Base-by-base conservation (phyloP, 2,797 vertebrate species). In the Girardinus metallicus region DNA sequence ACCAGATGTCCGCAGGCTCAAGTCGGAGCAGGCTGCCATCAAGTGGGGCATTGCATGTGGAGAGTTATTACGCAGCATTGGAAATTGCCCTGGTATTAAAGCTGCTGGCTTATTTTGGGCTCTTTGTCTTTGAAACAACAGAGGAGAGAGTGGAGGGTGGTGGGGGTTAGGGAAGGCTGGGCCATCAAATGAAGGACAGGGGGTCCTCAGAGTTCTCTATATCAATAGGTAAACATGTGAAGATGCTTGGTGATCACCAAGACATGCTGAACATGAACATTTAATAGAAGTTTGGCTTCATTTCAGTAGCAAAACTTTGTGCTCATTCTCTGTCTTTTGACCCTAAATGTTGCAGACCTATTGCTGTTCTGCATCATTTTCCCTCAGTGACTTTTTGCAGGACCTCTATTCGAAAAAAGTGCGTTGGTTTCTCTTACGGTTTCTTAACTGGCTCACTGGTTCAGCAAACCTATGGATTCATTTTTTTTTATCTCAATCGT, bases 1-100 rank as follows among this genome's bases (percentile, higher is more conserved):
- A 92, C 92, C 91, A 95, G 92, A 94, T 93, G 93, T 94, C 87
- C 75, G 74, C 64, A 82, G 83, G 86, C 64, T 83, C 43, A n/a
- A 76, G 74, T 68, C 21, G 44, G 76, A 83, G 79, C 46, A 47
- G 79, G 72, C 60, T 36, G 68, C 77, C 84, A 81, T 88, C 70
- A 49, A 84, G 85, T 82, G 51, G 85, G 81, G 77, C 78, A 86
- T 47, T 83, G 78, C 72, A 76, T 83, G 29, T 41, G 57, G 11
- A 68, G 16, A 88, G 91, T 88, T 89, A 93, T 88, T 87, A 79
- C 80, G 74, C 75, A 75, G 80, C 86, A 89, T 87, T 87, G 85
- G 74, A 91, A 92, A 93, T 80, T 81, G 88, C 77, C 83, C 81
- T 41, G 43, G 89, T 93, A 92, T 94, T 94, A 87, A 90, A 92